Conservation (phyloP, 1,140 invertebrate genomes). For the Drosophila sturtevanti region DNA sequence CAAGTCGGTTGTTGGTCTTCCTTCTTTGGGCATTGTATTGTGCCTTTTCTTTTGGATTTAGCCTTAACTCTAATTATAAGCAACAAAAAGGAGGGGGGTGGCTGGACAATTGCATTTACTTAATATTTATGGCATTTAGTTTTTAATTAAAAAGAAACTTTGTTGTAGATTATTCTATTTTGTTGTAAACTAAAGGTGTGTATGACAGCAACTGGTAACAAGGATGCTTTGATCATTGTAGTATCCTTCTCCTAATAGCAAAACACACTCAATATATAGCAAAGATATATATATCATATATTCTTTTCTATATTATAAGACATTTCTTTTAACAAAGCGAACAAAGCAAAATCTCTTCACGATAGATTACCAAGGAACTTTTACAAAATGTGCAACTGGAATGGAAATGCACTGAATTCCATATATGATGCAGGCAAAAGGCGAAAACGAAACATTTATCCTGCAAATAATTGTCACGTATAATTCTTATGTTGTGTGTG, state of each 20-base stretch:
- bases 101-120: constrained; percentile 41
- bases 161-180: constrained; percentile 4
- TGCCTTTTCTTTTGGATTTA: constrained; percentile 27
- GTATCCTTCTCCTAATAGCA: too few species aligned
- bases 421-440: constrained; percentile 21
- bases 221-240: too few species aligned
- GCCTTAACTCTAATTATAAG: constrained; percentile 55
- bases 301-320: too few species aligned
- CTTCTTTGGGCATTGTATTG: constrained; percentile 15
- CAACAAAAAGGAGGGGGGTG: constrained; percentile 13
- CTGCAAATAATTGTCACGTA: too few species aligned
- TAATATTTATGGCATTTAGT: constrained; percentile 46
- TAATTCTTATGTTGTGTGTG: too few species aligned
- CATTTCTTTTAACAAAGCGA: too few species aligned
- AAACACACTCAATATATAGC: too few species aligned
- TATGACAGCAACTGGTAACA: background rate
- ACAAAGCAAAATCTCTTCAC: too few species aligned
- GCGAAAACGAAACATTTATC: too few species aligned
- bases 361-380: constrained; percentile 39
- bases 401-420: constrained; percentile 35
- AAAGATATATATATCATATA: too few species aligned
- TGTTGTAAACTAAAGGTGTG: background rate
- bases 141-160: constrained; percentile 55
- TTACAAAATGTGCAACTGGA: constrained; percentile 56
- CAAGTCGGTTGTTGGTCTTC: constrained; percentile 6